Conservation (phyloP, 2,888 invertebrate genomes). For the Diloba caeruleocephala region DNA sequence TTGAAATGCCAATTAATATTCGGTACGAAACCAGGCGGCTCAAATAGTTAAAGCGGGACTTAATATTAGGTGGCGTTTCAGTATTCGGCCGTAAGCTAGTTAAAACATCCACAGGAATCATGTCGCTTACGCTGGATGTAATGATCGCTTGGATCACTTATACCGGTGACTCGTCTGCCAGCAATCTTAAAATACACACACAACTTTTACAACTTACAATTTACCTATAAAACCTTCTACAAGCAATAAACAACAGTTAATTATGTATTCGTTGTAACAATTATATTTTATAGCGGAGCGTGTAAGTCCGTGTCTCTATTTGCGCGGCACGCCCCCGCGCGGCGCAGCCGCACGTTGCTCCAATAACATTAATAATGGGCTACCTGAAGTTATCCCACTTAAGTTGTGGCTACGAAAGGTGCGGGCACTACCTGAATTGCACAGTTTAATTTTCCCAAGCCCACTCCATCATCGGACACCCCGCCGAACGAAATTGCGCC, state of each 20-base stretch:
- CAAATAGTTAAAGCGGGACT: too few species aligned
- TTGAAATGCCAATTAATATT: too few species aligned
- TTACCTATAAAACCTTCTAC: neutral
- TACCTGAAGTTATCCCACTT: conserved; percentile 48
- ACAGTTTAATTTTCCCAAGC: too few species aligned
- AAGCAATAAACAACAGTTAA: conserved; percentile 31
- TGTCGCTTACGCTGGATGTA: too few species aligned
- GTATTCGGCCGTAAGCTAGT: too few species aligned
- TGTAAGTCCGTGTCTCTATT: conserved; percentile 53
- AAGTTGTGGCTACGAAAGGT: conserved; percentile 21
- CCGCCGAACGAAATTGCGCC: too few species aligned
- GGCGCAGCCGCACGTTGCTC: conserved; percentile 48
- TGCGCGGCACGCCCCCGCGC: conserved; percentile 49
- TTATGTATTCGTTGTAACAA: conserved; percentile 35
- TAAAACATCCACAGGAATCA: too few species aligned
- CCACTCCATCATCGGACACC: too few species aligned
- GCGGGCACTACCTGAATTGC: neutral
- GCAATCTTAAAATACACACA: neutral
- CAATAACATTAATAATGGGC: conserved; percentile 53
- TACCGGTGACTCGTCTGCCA: too few species aligned
- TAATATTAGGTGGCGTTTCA: too few species aligned
- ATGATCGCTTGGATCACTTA: too few species aligned
- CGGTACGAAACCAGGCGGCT: too few species aligned
- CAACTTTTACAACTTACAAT: neutral
- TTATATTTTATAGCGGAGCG: conserved; percentile 32